Evolutionary conservation across 2,888 invertebrate species (phyloP).

Genomic region (Nomada fabriciana): DNA sequence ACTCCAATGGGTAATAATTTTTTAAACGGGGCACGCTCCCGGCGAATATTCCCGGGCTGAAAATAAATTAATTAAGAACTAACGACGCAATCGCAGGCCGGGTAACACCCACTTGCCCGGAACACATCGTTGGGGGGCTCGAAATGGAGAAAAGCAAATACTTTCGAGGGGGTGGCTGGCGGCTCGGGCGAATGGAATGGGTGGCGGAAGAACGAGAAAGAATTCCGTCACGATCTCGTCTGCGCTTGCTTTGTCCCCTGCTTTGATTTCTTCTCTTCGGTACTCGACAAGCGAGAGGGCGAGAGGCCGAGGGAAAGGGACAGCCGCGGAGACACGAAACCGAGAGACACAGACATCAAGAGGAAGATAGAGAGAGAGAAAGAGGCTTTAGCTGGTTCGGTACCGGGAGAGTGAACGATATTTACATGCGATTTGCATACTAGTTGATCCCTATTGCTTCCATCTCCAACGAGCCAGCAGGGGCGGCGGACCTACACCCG

Average conservation of each 20-base stretch:
- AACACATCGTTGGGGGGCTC: slow-evolving; percentile 32
- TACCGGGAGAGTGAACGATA: slow-evolving; percentile 83
- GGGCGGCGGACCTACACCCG: slow-evolving; percentile 79
- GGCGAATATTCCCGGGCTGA: background rate
- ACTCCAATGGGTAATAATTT: too few relatives aligned
- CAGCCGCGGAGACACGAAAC: slow-evolving; percentile 51
- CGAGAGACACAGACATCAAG: slow-evolving; percentile 67
- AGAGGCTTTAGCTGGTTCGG: slow-evolving; percentile 74
- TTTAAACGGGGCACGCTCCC: background rate
- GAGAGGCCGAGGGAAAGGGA: slow-evolving; percentile 51
- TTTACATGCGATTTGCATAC: slow-evolving; percentile 85
- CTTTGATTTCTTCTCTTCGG: slow-evolving; percentile 83
- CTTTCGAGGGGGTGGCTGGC: slow-evolving; percentile 40
- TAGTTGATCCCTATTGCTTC: slow-evolving; percentile 85
- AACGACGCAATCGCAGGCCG: slow-evolving; percentile 27
- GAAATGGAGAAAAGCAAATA: slow-evolving; percentile 50
- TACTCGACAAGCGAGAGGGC: slow-evolving; percentile 50
- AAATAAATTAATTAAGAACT: slow-evolving; percentile 52
- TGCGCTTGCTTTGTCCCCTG: slow-evolving; percentile 80
- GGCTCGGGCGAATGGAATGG: slow-evolving; percentile 36
- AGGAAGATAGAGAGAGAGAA: slow-evolving; percentile 67
- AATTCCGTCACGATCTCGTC: slow-evolving; percentile 79
- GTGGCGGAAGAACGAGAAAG: slow-evolving; percentile 70
- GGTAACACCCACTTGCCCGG: slow-evolving; percentile 47
- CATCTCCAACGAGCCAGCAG: slow-evolving; percentile 82